Base-by-base conservation (phyloP, 1,140 invertebrate genomes). In the Drosophila paulistorum region DNA sequence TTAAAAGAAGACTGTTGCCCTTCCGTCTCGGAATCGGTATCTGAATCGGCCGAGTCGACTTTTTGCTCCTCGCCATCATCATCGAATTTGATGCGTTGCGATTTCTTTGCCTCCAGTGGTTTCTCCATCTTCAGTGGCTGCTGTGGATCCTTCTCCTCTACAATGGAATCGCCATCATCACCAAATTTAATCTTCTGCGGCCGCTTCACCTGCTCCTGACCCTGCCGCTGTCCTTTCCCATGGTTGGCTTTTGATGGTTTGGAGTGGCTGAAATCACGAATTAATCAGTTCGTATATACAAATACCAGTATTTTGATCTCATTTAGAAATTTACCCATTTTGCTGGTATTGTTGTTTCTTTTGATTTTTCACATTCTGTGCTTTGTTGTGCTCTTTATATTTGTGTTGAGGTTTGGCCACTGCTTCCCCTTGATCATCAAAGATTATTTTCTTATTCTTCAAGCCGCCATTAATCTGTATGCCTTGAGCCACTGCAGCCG, bases 391-490 rank as follows among this genome's bases (percentile, higher is more conserved):
- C 57, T 73, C 73, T 30, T 74, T 63, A 9, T 9, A 11, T 75
- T 73, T 63, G 10, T 54, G 58, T 37, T 9, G 7, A 7, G 69
- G 68, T 11, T 73, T 78, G 45, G 33, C 14, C 14, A 83, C 35
- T 5, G 70, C 79, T 62, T 91, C 81, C 3, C 87, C 91, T 2
- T 91, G 72, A 7, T 92, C 91, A 33, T 79, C 77, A 20, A 92
- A 92, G 0, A 91, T 66, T 17, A 92, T 91, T 67, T 91, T 92
- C 42, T 92, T 91, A 20, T 90, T 87, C 73, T 81, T 89, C 14
- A 61, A 45, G 58, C 74, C 61, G 5, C 75, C 70, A 57, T 75
- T 70, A 10, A 89, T 71, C 39, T 77, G 73, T 45, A 66, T 69
- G 63, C 68, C 70, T 71, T 51, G 72, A 35, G 77, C 74, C 45